Base-by-base conservation (phyloP, 2,797 vertebrate species). In the Benthosema pterotum region DNA sequence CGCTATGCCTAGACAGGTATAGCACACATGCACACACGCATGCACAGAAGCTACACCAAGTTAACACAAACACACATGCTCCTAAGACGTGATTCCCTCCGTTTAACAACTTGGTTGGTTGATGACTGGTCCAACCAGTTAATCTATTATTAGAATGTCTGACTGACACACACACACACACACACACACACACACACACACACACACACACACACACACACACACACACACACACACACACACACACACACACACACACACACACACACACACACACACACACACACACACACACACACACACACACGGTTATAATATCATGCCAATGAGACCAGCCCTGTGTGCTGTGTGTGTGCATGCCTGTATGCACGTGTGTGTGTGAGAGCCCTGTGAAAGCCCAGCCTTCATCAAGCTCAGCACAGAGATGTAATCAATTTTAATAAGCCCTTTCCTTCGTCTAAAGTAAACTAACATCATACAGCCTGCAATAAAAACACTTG, bases 341-440 rank as follows among this genome's bases (percentile, higher is more conserved):
- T 3, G 63, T 18, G 59, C 18, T 67, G 16, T 57, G 17, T 58
- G 15, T 57, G 55, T 45, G 49, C 32, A 32, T 22, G 28, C 28
- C 38, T 45, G 49, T 46, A 32, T 22, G 28, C 28, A 42, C n/a
- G 55, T 52, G 51, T 52, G 49, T 13, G 4, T 18, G 3, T 16
- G 48, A 32, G 32, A 38, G 32, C 9, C 32, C 38, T 50, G 50
- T 83, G 63, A 78, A 69, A 82, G 55, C 48, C 57, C 25, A 60
- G 13, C 18, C 4, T 38, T 19, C 28, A 32, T 59, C 46, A 32
- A 25, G 50, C 48, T 5, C 32, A 60, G 60, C 62, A 13, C 72
- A 72, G 57, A 87, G 78, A 86, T 83, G 71, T 88, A 86, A 90
- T 89, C 82, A 67, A 58, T 69, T 84, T 87, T 86, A 90, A 91